phyloP scores from a whole-genome alignment of 2,113 vertebrate species.

The Serilophus lunatus region DNA sequence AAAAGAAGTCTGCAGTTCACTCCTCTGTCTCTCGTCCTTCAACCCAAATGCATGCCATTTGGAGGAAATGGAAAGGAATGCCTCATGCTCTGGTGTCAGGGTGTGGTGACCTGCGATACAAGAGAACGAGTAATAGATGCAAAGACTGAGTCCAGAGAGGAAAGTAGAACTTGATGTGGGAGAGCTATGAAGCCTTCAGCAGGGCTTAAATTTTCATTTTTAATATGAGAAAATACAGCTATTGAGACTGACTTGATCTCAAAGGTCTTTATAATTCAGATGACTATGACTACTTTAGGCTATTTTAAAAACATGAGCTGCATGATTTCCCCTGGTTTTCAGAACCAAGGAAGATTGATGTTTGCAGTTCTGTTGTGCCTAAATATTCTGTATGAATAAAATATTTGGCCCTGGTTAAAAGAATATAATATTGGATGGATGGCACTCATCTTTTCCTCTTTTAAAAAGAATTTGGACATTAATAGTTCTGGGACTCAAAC shows the following conservation, averaged over 20 bases:
- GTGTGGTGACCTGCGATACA: not conserved
- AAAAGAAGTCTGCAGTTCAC: not conserved
- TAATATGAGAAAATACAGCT: not conserved
- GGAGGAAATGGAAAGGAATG: not conserved
- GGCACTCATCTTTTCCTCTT: not conserved
- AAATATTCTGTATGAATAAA: constrained; percentile 2
- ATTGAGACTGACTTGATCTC: not conserved
- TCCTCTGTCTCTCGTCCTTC: not conserved
- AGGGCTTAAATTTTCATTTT: not conserved
- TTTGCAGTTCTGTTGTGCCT: not conserved
- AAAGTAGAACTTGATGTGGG: not conserved
- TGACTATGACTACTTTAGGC: not conserved
- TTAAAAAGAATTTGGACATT: not conserved
- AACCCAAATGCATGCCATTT: not conserved
- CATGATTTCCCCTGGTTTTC: not conserved
- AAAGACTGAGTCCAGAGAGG: not conserved
- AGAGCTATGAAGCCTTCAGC: not conserved
- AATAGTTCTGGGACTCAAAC: not conserved
- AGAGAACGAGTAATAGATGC: not conserved
- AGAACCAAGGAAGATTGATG: not conserved
- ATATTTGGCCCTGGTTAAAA: not conserved
- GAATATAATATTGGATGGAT: not conserved
- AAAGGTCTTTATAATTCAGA: constrained; percentile 6
- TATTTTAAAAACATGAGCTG: constrained; percentile 1
- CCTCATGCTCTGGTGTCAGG: not conserved